Evolutionary conservation across 2,797 vertebrate genomes (phyloP).

Genomic region (Xenopus petersii): DNA sequence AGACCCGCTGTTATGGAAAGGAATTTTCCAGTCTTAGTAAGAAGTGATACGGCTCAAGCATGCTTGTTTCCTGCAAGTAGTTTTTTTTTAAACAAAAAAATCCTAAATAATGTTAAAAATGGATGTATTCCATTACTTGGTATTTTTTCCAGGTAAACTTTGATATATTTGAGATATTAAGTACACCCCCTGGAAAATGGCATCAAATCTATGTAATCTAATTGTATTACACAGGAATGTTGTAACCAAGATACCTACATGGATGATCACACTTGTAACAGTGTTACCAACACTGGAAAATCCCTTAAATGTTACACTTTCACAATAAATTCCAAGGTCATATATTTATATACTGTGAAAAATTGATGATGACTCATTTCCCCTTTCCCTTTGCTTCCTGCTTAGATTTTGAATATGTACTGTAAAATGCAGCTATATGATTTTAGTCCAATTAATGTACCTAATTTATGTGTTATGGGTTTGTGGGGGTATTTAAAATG

Average conservation of each 20-base stretch:
- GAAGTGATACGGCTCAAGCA: slow-evolving; percentile 53
- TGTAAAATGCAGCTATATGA: too few species aligned
- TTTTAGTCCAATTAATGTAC: too few species aligned
- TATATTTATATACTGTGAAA: slow-evolving; percentile 29
- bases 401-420: background rate
- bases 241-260: slow-evolving; percentile 57
- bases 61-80: slow-evolving; percentile 55
- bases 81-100: slow-evolving; percentile 52
- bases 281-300: slow-evolving; percentile 52
- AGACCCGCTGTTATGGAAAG: slow-evolving; percentile 57
- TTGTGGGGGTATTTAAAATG: too few species aligned
- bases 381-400: slow-evolving; percentile 17
- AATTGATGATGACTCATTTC: too few species aligned
- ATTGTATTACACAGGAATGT: slow-evolving; percentile 54
- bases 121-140: slow-evolving; percentile 49
- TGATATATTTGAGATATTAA: slow-evolving; percentile 51
- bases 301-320: slow-evolving; percentile 54
- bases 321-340: slow-evolving; percentile 53
- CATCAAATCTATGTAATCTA: slow-evolving; percentile 59
- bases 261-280: slow-evolving; percentile 54
- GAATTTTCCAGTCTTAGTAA: slow-evolving; percentile 60
- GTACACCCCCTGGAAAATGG: slow-evolving; percentile 50
- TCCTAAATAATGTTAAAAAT: slow-evolving; percentile 42
- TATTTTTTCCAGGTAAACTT: slow-evolving; percentile 56
- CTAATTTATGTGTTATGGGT: too few species aligned